These are phyloP conservation scores for Aurelia sp. DNA, from an alignment of 30 jellyfish, hydroid and myxozoan genomes.

Conservation along the genomic window DNA sequence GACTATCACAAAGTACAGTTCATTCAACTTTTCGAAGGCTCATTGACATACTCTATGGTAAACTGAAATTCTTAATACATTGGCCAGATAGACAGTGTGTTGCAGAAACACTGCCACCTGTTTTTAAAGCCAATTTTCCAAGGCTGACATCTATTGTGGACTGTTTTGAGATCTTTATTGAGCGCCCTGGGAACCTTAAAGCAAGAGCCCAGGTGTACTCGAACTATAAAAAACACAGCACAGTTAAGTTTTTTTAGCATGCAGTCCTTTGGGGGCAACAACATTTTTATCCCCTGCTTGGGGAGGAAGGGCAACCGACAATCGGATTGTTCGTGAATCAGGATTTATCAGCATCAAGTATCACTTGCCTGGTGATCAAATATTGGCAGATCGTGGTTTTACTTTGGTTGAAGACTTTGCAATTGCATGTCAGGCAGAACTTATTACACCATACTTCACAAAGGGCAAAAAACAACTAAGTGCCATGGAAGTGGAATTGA, in stretches of 20 bases:
- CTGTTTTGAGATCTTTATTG: constrained; percentile 73
- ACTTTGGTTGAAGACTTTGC: constrained; percentile 37
- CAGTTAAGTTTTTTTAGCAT: constrained; percentile 54
- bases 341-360: constrained; percentile 27
- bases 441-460: constrained; percentile 46
- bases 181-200: constrained; percentile 51
- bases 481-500: constrained; percentile 41
- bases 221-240: constrained; percentile 52
- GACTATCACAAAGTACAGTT: not conserved
- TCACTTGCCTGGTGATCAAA: constrained; percentile 36
- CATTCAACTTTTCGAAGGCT: not conserved
- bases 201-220: constrained; percentile 63
- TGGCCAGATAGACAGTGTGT: constrained; percentile 18
- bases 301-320: constrained; percentile 74
- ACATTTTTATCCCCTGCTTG: constrained; percentile 49
- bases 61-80: constrained; percentile 15
- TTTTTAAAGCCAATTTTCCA: constrained; percentile 52
- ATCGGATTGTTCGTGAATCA: constrained; percentile 47
- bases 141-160: constrained; percentile 62
- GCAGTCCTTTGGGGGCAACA: constrained; percentile 61
- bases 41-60: not conserved
- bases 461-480: constrained; percentile 37
- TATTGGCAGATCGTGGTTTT: constrained; percentile 71
- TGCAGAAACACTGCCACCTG: not conserved
- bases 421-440: constrained; percentile 37